These are phyloP conservation scores for Solen grandis DNA, from an alignment of 1,140 invertebrate genomes.

Conservation along the genomic window DNA sequence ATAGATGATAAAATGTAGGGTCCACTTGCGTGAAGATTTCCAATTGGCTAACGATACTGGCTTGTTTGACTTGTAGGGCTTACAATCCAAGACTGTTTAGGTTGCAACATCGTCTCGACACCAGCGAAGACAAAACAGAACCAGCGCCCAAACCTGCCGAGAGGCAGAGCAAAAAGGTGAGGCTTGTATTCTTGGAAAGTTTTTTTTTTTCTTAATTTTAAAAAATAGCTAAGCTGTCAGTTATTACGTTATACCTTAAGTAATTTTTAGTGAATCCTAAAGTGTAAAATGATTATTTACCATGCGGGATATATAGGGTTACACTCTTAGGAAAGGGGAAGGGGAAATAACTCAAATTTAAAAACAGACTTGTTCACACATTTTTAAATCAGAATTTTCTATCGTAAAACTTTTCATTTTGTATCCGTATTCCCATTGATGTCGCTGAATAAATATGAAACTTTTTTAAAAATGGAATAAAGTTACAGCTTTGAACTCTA, in stretches of 20 bases:
- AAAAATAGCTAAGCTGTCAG: no score
- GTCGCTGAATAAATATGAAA: not conserved
- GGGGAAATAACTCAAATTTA: no score
- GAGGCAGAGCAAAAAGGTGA: conserved; percentile 44
- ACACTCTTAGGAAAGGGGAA: not conserved
- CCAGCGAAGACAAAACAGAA: not conserved
- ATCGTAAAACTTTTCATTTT: no score
- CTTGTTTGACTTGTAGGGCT: conserved; percentile 58
- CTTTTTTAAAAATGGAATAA: not conserved
- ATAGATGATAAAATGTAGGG: no score
- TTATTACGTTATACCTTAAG: conserved; percentile 6
- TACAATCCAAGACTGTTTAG: conserved; percentile 60
- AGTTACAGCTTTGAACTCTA: not conserved
- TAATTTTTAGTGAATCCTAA: conserved; percentile 15
- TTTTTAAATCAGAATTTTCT: no score
- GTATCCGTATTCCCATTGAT: no score
- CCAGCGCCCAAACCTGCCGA: conserved; percentile 40
- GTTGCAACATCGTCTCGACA: conserved; percentile 44
- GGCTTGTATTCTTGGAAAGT: not conserved
- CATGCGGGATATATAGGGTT: not conserved
- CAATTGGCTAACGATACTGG: conserved; percentile 41
- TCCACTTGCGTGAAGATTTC: conserved; percentile 48
- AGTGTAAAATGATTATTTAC: conserved; percentile 18
- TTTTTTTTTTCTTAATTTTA: not conserved
- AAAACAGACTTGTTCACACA: no score